Conservation (phyloP, 2,888 invertebrate genomes). For the Cremastinae sp. region DNA sequence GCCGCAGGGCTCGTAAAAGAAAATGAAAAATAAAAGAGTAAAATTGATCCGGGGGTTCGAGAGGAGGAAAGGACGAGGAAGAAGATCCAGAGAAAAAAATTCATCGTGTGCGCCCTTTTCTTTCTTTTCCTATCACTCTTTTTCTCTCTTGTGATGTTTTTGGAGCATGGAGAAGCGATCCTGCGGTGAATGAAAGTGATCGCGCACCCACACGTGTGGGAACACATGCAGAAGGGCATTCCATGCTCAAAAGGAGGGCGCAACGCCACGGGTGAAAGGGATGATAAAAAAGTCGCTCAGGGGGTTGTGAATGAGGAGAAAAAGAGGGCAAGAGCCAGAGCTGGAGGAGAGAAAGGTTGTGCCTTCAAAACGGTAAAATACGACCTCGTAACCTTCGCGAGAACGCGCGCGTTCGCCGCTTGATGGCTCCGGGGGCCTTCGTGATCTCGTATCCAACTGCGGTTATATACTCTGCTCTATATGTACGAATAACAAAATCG, state of each 20-base stretch:
- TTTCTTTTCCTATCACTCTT: background rate
- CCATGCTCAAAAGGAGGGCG: constrained; percentile 21
- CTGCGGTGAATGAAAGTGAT: constrained; percentile 22
- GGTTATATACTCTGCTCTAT: constrained; percentile 16
- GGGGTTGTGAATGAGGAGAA: constrained; percentile 4
- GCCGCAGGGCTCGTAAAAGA: constrained; percentile 9
- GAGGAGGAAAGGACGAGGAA: background rate
- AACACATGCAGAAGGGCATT: constrained; percentile 10
- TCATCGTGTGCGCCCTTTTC: constrained; percentile 30
- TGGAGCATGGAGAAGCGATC: constrained; percentile 10
- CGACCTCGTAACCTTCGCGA: constrained; percentile 56
- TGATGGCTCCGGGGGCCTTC: constrained; percentile 50
- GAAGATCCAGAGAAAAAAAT: constrained; percentile 23
- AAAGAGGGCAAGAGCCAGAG: background rate
- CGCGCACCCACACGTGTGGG: constrained; percentile 13
- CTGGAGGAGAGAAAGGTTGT: constrained; percentile 20
- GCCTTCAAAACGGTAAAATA: constrained; percentile 50
- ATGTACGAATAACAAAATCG: constrained; percentile 58
- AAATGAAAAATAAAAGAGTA: constrained; percentile 29
- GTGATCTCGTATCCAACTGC: constrained; percentile 34
- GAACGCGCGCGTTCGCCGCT: constrained; percentile 44
- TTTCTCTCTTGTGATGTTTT: background rate
- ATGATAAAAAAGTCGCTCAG: constrained; percentile 34
- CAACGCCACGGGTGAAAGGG: constrained; percentile 36
- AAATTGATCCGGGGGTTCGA: constrained; percentile 24